Percentiles rank a stretch among this genome's conserved stretches.
Evolutionary conservation across 2,113 vertebrate species (phyloP).

Genomic region (Odontophorus gujanensis): DNA sequence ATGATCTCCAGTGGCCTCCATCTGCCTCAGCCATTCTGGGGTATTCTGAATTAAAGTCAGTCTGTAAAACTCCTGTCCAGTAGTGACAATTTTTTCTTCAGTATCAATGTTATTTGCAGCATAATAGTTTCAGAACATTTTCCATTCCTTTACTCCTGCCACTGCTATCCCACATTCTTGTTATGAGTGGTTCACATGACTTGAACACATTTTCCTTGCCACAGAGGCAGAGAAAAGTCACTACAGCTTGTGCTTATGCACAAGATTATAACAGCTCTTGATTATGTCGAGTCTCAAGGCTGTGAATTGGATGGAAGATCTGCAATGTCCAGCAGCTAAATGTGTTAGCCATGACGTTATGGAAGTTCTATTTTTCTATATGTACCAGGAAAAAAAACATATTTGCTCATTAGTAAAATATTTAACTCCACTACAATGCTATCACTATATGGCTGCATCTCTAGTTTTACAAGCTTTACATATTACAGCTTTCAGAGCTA

Average conservation of each 20-base stretch:
- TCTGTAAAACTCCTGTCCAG: background rate
- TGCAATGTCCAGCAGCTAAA: slow-evolving; percentile 76
- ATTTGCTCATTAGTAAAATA: slow-evolving; percentile 57
- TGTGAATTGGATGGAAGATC: slow-evolving; percentile 82
- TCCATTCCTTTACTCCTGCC: background rate
- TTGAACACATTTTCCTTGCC: slow-evolving; percentile 25
- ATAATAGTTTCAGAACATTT: background rate
- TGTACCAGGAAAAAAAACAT: slow-evolving; percentile 5
- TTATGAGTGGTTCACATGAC: background rate
- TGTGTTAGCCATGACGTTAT: slow-evolving; percentile 77
- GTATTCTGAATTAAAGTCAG: background rate
- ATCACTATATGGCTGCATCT: slow-evolving; percentile 2
- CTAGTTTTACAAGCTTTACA: slow-evolving; percentile 72
- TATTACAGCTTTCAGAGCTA: background rate
- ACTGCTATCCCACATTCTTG: background rate
- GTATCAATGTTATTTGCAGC: background rate
- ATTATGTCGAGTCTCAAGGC: slow-evolving; percentile 79
- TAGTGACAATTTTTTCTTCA: background rate
- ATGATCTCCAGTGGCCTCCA: background rate
- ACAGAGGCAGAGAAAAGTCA: slow-evolving; percentile 13
- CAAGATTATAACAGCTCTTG: slow-evolving; percentile 74
- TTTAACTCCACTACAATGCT: slow-evolving; percentile 68
- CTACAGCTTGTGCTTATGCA: slow-evolving; percentile 17
- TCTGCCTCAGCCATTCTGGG: background rate
- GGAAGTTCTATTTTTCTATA: slow-evolving; percentile 75